Evolutionary conservation across 2,113 vertebrate genomes (phyloP), one percentile per base, ranked within the genome.

Genomic region (Willisornis vidua): DNA sequence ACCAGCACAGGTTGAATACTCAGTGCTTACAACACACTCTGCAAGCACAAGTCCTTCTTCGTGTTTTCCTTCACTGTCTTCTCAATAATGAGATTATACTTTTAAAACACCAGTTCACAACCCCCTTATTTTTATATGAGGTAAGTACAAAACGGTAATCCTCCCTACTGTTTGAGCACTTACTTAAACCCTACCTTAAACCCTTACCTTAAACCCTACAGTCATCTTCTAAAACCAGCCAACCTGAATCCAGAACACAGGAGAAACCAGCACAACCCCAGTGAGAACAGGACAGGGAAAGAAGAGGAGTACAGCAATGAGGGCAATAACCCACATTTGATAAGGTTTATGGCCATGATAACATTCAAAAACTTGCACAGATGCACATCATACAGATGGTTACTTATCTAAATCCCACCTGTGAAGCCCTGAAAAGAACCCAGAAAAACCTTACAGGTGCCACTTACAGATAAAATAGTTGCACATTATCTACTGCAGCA

Each of bases 221-320:
- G 49, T 4, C 25, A 39, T 33, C 35, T 65, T 43, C 63, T 16
- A 43, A 52, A 76, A 62, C 31, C 5, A 45, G 49, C 19, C 68
- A 89, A 0, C 31, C 0, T 11, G 6, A 57, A 5, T 33, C 41
- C 46, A 33, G 28, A 81, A 46, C 0, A 3, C 24, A 3, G 6
- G 46, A 54, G 51, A 67, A 63, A 85, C 2, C 24, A 49, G 37
- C 26, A 20, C 23, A 33, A 70, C 2, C 33, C 63, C 61, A 54
- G 35, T 0, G 28, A 26, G 45, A 29, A 5, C 10, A 37, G 29
- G 1, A 9, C 2, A 59, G 31, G 26, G 19, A 14, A 35, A 51
- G 28, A 29, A 16, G 28, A 85, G 18, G 24, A 43, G 41, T 43
- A 43, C 41, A 43, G 41, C 41, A 43, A 15, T 43, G 41, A 43